Conservation (phyloP, 2,888 invertebrate species). For the Sphaeridia pumilis region DNA sequence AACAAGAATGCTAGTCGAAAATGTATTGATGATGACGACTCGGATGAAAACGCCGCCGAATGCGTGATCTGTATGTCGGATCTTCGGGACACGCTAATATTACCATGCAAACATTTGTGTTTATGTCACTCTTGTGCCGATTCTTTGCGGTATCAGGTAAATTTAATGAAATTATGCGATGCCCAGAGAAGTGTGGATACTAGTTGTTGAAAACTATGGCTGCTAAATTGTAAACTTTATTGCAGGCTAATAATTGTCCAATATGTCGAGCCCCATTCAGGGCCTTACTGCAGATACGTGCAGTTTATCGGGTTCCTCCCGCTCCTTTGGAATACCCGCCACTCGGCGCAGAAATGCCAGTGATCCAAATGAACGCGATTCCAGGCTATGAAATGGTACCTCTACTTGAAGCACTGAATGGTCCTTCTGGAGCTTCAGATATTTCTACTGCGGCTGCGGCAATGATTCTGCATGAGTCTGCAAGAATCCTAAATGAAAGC, state of each 20-base stretch:
- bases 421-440: constrained; percentile 52
- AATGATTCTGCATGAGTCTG: constrained; percentile 27
- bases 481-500: constrained; percentile 25
- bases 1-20: constrained; percentile 57
- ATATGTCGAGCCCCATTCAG: constrained; percentile 98
- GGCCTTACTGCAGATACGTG: constrained; percentile 87
- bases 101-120: constrained; percentile 94
- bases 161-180: background rate
- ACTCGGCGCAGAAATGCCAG: constrained; percentile 48
- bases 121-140: constrained; percentile 96
- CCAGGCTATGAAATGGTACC: constrained; percentile 84
- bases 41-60: constrained; percentile 89
- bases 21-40: constrained; percentile 62
- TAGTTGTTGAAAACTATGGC: background rate
- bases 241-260: constrained; percentile 86
- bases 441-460: constrained; percentile 27
- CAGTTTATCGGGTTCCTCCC: constrained; percentile 60
- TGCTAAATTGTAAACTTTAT: background rate
- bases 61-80: constrained; percentile 99
- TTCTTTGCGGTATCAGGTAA: constrained; percentile 72
- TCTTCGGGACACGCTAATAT: constrained; percentile 87
- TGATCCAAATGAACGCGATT: constrained; percentile 35
- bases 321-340: constrained; percentile 41
- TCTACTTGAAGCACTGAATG: constrained; percentile 88
- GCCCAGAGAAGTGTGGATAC: background rate